These are phyloP conservation scores for Sesamia inferens DNA, from an alignment of 2,888 invertebrate species.

Conservation along the genomic window DNA sequence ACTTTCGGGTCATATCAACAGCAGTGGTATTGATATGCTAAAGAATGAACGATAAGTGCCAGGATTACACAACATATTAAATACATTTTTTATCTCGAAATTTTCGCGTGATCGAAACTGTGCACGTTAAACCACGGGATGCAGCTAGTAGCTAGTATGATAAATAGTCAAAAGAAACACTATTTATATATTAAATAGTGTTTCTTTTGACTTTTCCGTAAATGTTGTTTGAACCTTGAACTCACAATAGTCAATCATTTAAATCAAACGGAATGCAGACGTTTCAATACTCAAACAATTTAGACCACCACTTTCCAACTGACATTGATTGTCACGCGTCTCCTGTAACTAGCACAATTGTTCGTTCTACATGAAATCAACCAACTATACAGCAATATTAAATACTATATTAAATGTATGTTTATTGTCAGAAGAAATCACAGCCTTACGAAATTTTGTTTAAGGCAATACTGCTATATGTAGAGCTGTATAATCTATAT, in stretches of 20 bases:
- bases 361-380: constrained; percentile 18
- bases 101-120: no score
- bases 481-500: no score
- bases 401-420: neutral
- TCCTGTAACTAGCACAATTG: constrained; percentile 33
- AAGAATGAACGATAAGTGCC: no score
- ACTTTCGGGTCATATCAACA: no score
- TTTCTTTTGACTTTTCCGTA: no score
- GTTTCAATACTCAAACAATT: constrained; percentile 43
- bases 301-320: constrained; percentile 37
- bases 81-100: no score
- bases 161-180: constrained; percentile 11
- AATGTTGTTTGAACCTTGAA: constrained; percentile 12
- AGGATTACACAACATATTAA: no score
- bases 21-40: no score
- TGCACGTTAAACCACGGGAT: no score
- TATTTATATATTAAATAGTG: no score
- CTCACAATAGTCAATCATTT: constrained; percentile 12
- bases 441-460: constrained; percentile 7
- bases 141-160: neutral
- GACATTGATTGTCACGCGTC: constrained; percentile 40
- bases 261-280: constrained; percentile 25
- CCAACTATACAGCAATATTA: neutral
- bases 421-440: neutral
- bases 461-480: constrained; percentile 16